phyloP scores from a whole-genome alignment of 1,140 invertebrate species.

The Hydropsyche tenuis region DNA sequence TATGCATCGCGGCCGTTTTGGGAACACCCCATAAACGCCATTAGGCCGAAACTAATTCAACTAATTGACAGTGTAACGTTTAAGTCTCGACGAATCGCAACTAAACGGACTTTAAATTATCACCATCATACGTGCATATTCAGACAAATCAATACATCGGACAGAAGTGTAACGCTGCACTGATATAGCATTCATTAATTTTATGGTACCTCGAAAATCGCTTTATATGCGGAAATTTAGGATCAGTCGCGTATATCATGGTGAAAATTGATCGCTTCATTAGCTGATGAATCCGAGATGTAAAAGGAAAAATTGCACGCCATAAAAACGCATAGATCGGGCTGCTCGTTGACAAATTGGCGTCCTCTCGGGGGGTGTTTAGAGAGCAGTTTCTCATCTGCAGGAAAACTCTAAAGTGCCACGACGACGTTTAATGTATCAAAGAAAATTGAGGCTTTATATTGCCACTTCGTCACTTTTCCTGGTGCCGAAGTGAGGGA shows the following conservation, averaged over 20 bases:
- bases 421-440: conserved; percentile 5
- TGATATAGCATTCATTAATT: no score
- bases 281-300: conserved; percentile 6
- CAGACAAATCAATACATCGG: not conserved
- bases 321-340: conserved; percentile 9
- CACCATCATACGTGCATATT: not conserved
- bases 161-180: no score
- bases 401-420: not conserved
- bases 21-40: conserved; percentile 24
- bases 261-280: conserved; percentile 11
- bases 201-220: no score
- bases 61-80: conserved; percentile 8
- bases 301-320: not conserved
- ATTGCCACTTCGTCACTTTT: conserved; percentile 15
- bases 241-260: no score
- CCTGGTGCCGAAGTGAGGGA: not conserved
- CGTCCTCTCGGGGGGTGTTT: not conserved
- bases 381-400: conserved; percentile 11
- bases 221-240: no score
- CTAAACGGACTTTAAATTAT: conserved; percentile 8
- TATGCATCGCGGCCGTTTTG: conserved; percentile 16
- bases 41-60: conserved; percentile 23
- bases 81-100: conserved; percentile 1
- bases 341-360: conserved; percentile 28
- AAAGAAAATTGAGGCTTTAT: conserved; percentile 18